Base-by-base conservation (phyloP, 2,797 vertebrate species). In the Florisuga fusca region DNA sequence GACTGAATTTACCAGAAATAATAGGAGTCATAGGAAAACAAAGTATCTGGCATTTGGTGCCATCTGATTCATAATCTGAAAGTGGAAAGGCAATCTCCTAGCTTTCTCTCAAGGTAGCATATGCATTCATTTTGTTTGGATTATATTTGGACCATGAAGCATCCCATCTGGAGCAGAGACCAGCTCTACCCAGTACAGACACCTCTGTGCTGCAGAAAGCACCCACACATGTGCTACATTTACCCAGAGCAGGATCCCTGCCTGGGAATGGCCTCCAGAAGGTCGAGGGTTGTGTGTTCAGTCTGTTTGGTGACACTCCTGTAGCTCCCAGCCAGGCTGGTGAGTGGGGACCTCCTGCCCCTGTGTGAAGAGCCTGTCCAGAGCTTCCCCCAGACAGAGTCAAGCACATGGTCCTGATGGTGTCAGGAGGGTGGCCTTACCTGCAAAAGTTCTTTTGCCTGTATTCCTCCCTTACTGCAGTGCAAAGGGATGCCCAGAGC, bases 41-140 rank as follows among this genome's bases (percentile, higher is more conserved):
- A 78, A 83, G 27, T 41, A 36, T 21, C 68, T 85, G 33, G 22
- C 29, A 57, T 43, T 71, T 85, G 27, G 31, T 87, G 38, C 45
- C 18, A 5, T 51, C 27, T 73, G 53, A 84, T 53, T n/a, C 63
- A 9, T 73, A 69, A 73, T 10, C 36, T 66, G 51, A 76, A 53
- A 33, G 0, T 64, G 58, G 54, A 71, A 82, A 66, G 55, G 9
- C 0, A 0, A 26, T 82, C 80, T 84, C 33, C 4, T 33, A 8
- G 9, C 45, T 57, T 67, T 71, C 22, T 69, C 12, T 81, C 17
- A 8, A 23, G 38, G n/a, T 22, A 14, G 15, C 3, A 14, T 62
- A 12, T 20, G 16, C 22, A 26, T 62, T 72, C 0, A 0, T 51
- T 14, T 46, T 59, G 27, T 69, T 58, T 55, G 67, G 51, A 9